A percentile compares a stretch with the other conserved stretches of the same genome.
Conservation (phyloP, 2,797 vertebrate species). For the Betta splendens region DNA sequence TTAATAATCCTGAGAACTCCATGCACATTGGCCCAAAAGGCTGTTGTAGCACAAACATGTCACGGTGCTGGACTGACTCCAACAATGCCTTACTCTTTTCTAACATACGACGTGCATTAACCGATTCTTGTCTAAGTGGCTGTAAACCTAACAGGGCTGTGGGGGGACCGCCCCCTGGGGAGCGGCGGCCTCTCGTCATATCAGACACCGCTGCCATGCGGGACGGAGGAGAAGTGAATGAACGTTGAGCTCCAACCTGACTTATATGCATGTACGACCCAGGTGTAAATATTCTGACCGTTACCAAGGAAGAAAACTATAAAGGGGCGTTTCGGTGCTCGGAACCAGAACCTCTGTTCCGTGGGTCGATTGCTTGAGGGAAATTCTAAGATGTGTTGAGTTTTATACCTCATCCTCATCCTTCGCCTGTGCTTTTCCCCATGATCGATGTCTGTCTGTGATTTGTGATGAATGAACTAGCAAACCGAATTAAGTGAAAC, state of each 20-base stretch:
- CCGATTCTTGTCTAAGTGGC: constrained; percentile 58
- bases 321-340: constrained; percentile 56
- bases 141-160: constrained; percentile 73
- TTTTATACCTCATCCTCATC: constrained; percentile 77
- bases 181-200: constrained; percentile 77
- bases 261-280: constrained; percentile 44
- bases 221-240: constrained; percentile 46
- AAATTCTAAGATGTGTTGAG: constrained; percentile 60
- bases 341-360: constrained; percentile 31
- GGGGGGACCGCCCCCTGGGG: constrained; percentile 46
- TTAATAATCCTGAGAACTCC: constrained; percentile 16
- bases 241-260: constrained; percentile 28
- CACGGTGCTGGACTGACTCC: constrained; percentile 89
- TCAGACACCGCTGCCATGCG: constrained; percentile 67
- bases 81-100: constrained; percentile 90
- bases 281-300: constrained; percentile 57
- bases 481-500: constrained; percentile 58
- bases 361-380: constrained; percentile 34
- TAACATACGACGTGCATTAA: constrained; percentile 72
- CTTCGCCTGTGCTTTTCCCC: constrained; percentile 55
- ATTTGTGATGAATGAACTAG: constrained; percentile 51
- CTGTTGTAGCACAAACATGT: constrained; percentile 67
- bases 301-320: constrained; percentile 28
- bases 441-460: constrained; percentile 48
- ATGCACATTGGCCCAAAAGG: constrained; percentile 53